Base-by-base conservation (phyloP, 2,888 invertebrate genomes). In the Mesochorus sp. region DNA sequence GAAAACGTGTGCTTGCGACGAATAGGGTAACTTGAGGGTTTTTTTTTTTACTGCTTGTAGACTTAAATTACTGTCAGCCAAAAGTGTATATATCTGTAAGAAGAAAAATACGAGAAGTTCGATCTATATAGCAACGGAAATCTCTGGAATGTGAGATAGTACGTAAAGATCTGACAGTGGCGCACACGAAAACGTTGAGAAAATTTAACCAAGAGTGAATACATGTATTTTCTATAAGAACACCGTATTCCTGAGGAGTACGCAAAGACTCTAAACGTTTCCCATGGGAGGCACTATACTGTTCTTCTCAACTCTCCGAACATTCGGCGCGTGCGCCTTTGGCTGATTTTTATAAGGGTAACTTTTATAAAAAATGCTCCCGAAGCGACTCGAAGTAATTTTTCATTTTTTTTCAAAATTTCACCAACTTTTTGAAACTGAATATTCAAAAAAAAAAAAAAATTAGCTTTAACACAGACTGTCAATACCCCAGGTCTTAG, bases 351-450 rank as follows among this genome's bases (percentile, higher is more conserved):
- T 64, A 66, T 64, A 57, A 37, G 17, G 57, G 24, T 19, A 73
- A 73, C 64, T 68, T 73, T 66, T 73, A 57, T 66, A 57, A 66
- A 66, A 55, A 57, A 66, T 72, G 72, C 62, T 72, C 72, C 31
- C 39, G 44, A 34, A 51, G 64, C 55, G 34, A 34, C 17, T 34
- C 26, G 3, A 4, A 31, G 31, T 31, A 4, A 3, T 21, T 5
- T 17, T 17, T 44, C 44, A 17, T 19, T 14, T 14, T 19, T 3
- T 44, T 19, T 47, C 21, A 12, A 10, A 1, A 6, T 62, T 19
- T 21, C n/a, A 24, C 21, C 0, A 21, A 1, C 2, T 10, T 12
- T 42, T 42, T 12, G 42, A 5, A 4, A 12, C 2, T n/a, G n/a
- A 12, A 2, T 42, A 12, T 14, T 6, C 42, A 42, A 12, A 2